Base-by-base conservation (phyloP, 2,888 invertebrate genomes). In the Caenorhabditis becei region DNA sequence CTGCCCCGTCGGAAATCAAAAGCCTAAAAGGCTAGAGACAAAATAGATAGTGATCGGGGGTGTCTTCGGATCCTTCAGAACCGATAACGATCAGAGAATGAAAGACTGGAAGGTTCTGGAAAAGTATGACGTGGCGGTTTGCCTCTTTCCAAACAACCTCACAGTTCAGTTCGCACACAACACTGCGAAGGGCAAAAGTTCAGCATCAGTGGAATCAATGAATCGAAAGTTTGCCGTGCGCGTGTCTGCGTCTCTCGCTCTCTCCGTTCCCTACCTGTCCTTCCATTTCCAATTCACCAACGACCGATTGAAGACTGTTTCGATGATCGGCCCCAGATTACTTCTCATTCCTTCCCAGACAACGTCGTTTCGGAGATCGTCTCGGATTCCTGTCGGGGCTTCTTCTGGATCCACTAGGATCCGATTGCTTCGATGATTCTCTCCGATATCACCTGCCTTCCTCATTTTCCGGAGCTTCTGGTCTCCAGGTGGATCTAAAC, bases 201-300 rank as follows among this genome's bases (percentile, higher is more conserved):
- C 75, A 75, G 66, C 75, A 66, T 23, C 75, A 75, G 26, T 11
- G 61, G 66, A 75, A 75, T 75, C 75, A 75, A 75, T 66, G 75
- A 66, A 75, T 75, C 75, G 75, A 75, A 75, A 75, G 75, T 61
- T 70, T 59, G 62, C n/a, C 10, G 11, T 41, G 18, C 1, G 16
- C 14, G n/a, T 4, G 49, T 59, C 59, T 63, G 62, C 24, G 63
- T 72, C 70, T 71, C 51, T 61, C 32, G 2, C 35, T 56, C 35
- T 18, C 47, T 47, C 47, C 5, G 2, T 11, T 49, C 61, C 63
- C 71, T 71, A 54, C 71, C 71, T 62, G 71, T 71, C 54, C 54
- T 26, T 41, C 28, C 41, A 41, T 35, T 37, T 56, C 28, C 51
- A 49, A 16, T 18, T 14, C 44, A 20, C 24, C 56, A 28, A 56